phyloP scores from a whole-genome alignment of 2,113 vertebrate genomes.

The Perca fluviatilis region DNA sequence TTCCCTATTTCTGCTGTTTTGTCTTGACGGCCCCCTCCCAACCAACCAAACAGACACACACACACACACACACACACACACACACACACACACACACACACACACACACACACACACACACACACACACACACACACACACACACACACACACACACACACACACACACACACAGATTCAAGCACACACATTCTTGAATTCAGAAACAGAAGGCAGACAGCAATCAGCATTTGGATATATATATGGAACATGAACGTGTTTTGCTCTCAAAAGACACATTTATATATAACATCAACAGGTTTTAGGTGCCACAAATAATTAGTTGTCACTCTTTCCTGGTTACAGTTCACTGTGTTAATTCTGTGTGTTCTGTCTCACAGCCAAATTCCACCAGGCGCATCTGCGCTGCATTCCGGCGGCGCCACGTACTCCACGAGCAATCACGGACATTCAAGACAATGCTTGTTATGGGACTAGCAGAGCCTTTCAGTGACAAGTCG shows the following conservation, averaged over 20 bases:
- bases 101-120: background rate
- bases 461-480: no score
- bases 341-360: background rate
- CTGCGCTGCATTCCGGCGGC: no score
- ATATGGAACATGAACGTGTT: background rate
- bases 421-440: no score
- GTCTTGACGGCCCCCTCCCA: background rate
- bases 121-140: background rate
- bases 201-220: background rate
- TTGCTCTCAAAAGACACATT: constrained; percentile 1
- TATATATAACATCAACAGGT: background rate
- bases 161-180: background rate
- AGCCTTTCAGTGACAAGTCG: no score
- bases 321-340: background rate
- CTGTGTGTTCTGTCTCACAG: background rate
- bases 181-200: background rate
- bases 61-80: background rate
- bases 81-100: background rate
- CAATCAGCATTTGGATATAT: constrained; percentile 11
- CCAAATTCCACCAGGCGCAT: no score
- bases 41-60: background rate
- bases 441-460: no score
- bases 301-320: background rate
- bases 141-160: background rate
- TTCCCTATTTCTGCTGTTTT: constrained; percentile 8